Evolutionary conservation across 2,888 invertebrate species (phyloP), one percentile per base, ranked within the genome.

Genomic region (Rhogogaster chlorosoma): DNA sequence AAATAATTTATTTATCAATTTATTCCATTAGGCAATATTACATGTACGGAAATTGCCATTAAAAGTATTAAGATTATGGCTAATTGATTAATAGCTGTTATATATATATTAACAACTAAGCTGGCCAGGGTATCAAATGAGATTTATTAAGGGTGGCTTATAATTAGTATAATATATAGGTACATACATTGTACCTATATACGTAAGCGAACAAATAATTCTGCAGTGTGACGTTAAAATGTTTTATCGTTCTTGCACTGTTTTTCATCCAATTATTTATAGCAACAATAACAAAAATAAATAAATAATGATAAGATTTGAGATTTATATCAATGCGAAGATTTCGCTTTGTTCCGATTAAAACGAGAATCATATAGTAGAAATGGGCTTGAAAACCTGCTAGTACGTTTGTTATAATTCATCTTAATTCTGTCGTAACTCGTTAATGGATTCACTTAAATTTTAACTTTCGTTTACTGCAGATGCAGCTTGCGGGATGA

Each of bases 401-500:
- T 67, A 32, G 18, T 26, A 45, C 32, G 22, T 61, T 80, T 61
- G 15, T n/a, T 80, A 53, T 26, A 53, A 49, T 32, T 57, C 38
- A 32, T 80, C 57, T 80, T 57, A 80, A 80, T 80, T 61, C 26
- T 61, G 38, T 61, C 36, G n/a, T 57, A 61, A 57, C 45, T 80
- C 80, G 38, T 61, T 26, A 80, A 80, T 80, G 26, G 80, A 80
- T 57, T 80, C 80, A 80, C 80, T 80, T 80, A 80, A 80, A 61
- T 61, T 80, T 80, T 80, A 80, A 61, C 49, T 57, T 61, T 61
- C 38, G 61, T 61, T 36, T 61, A 61, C 61, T 53, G 77, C 77
- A 77, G 18, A 80, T 80, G 38, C 18, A 38, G 18, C 29, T 18
- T 29, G 77, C 61, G 80, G 53, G 61, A 80, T 61, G 38, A 80